Conservation (phyloP, 2,797 vertebrate genomes). For the Capromys pilorides region DNA sequence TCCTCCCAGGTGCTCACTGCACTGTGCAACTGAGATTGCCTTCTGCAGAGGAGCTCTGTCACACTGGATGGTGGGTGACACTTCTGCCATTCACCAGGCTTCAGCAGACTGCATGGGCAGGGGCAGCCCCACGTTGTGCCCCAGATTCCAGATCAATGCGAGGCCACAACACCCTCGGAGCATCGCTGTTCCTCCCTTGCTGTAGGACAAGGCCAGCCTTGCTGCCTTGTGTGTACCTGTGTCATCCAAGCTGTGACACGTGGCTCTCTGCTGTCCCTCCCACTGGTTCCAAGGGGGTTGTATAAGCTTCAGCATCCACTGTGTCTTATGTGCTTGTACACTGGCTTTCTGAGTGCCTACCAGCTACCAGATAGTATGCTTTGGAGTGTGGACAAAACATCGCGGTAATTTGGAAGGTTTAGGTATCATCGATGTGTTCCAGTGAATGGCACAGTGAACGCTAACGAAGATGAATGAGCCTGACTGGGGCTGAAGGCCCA, state of each 20-base stretch:
- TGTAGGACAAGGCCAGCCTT: not conserved
- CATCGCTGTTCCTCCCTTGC: not conserved
- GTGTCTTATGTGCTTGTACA: no score
- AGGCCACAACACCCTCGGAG: no score
- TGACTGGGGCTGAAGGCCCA: not conserved
- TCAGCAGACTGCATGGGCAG: not conserved
- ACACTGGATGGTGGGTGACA: accelerated
- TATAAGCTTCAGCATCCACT: not conserved
- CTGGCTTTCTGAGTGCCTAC: not conserved
- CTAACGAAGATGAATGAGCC: not conserved
- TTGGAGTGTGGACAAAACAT: not conserved
- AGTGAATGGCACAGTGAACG: not conserved
- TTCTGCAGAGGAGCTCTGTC: not conserved
- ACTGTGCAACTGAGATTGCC: not conserved
- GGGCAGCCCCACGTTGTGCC: not conserved
- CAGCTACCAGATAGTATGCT: not conserved
- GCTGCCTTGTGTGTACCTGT: not conserved
- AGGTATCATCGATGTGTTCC: no score
- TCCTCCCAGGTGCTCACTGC: not conserved
- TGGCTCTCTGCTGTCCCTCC: no score
- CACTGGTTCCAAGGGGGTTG: not conserved
- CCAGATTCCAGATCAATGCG: not conserved
- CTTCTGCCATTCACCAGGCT: no score
- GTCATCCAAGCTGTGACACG: not conserved
- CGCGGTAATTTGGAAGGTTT: not conserved